phyloP scores from a whole-genome alignment of 2,888 invertebrate species.

The Scrobipalpa atriplicella region DNA sequence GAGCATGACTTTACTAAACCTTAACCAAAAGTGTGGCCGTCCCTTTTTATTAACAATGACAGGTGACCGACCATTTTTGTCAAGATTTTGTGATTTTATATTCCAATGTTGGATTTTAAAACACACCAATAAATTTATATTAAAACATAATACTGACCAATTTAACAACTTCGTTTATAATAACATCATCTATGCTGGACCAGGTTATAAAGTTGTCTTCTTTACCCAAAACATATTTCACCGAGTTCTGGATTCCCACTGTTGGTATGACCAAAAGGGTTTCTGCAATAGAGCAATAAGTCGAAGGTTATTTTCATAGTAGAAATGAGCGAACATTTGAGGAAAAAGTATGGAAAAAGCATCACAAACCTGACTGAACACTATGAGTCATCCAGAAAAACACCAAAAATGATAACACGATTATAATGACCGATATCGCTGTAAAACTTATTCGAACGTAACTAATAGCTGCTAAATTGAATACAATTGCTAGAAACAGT shows the following conservation, averaged over 20 bases:
- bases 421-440: constrained; percentile 57
- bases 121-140: no score
- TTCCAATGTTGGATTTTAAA: neutral
- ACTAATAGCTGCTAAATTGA: constrained; percentile 61
- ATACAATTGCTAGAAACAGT: constrained; percentile 59
- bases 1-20: no score
- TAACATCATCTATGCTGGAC: constrained; percentile 71
- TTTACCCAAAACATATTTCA: constrained; percentile 70
- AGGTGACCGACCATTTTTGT: no score
- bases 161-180: constrained; percentile 78
- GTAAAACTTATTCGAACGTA: constrained; percentile 65
- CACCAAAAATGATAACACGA: constrained; percentile 60
- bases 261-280: constrained; percentile 70
- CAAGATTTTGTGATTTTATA: no score
- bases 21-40: no score
- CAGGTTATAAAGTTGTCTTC: constrained; percentile 71
- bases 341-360: neutral
- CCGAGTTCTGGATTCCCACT: constrained; percentile 71
- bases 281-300: constrained; percentile 56
- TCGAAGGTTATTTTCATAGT: neutral
- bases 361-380: constrained; percentile 68
- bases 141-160: constrained; percentile 62
- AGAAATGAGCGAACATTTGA: neutral
- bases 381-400: constrained; percentile 75
- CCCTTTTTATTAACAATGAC: no score